A percentile compares a stretch with the other conserved stretches of the same genome.
Conservation (phyloP, 2,888 invertebrate species). For the Amphipyra tragopoginis region DNA sequence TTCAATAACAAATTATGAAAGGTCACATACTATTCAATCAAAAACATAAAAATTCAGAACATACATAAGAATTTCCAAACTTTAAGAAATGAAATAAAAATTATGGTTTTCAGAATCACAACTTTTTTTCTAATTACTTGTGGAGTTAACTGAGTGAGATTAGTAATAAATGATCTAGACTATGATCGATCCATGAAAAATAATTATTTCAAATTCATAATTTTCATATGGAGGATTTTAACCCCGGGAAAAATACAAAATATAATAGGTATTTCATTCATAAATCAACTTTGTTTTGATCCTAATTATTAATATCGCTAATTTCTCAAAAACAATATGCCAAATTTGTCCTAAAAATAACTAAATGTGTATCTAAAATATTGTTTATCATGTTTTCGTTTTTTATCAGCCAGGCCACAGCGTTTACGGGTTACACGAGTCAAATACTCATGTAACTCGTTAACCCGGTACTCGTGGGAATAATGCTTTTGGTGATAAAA, state of each 20-base stretch:
- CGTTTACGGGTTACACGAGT: conserved; percentile 24
- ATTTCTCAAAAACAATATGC: conserved; percentile 5
- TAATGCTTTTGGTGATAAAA: conserved; percentile 4
- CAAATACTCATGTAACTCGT: conserved; percentile 31
- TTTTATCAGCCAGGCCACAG: conserved; percentile 27
- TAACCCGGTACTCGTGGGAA: conserved; percentile 33
- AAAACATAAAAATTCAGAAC: conserved; percentile 35
- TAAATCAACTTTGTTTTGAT: conserved; percentile 4
- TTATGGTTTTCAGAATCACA: too few species aligned
- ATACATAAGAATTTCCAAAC: conserved; percentile 1
- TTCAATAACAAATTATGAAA: conserved; percentile 59
- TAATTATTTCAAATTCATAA: background rate
- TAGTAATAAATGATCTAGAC: too few species aligned
- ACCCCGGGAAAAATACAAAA: background rate
- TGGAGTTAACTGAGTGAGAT: too few species aligned
- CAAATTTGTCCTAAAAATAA: background rate
- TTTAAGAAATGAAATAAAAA: too few species aligned
- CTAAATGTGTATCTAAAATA: background rate
- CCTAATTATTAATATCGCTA: too few species aligned
- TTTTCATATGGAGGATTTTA: background rate
- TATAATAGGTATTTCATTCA: background rate
- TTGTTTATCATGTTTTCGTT: conserved; percentile 23
- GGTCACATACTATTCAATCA: conserved; percentile 52
- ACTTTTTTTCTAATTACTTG: too few species aligned
- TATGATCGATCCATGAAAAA: too few species aligned